Evolutionary conservation across 2,888 invertebrate genomes (phyloP).

Genomic region (Dynastes hyllus): DNA sequence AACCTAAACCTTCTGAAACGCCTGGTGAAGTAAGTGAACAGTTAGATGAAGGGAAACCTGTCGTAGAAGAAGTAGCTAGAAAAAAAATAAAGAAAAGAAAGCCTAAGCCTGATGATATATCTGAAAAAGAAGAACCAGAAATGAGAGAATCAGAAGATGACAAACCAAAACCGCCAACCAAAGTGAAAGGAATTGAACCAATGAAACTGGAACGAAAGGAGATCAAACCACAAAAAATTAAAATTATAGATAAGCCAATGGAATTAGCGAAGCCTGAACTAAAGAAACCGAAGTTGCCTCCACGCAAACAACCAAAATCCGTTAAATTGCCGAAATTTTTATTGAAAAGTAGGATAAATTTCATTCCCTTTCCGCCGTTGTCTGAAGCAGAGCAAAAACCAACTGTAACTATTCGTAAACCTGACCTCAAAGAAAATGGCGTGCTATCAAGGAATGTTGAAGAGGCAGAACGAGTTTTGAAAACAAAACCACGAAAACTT

Average conservation of each 20-base stretch:
- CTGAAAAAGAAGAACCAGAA: constrained; percentile 56
- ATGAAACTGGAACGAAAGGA: constrained; percentile 77
- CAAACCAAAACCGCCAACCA: constrained; percentile 55
- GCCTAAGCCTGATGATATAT: constrained; percentile 59
- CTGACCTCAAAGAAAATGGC: constrained; percentile 67
- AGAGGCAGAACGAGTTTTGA: constrained; percentile 69
- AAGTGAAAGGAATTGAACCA: constrained; percentile 62
- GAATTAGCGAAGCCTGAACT: constrained; percentile 80
- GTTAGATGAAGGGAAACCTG: constrained; percentile 42
- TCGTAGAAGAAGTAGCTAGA: constrained; percentile 30
- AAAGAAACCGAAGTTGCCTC: constrained; percentile 68
- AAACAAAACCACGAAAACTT: constrained; percentile 66
- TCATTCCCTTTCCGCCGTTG: constrained; percentile 70
- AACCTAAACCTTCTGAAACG: constrained; percentile 56
- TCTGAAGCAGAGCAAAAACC: constrained; percentile 65
- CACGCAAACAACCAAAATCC: constrained; percentile 62
- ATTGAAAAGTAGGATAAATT: constrained; percentile 81
- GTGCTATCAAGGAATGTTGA: constrained; percentile 71
- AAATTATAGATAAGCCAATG: constrained; percentile 72
- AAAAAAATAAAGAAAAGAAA: constrained; percentile 44
- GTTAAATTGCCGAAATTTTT: constrained; percentile 77
- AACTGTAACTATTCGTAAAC: constrained; percentile 66
- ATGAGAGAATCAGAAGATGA: constrained; percentile 55
- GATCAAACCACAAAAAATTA: constrained; percentile 76
- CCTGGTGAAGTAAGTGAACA: constrained; percentile 48